Evolutionary conservation across 2,797 vertebrate genomes (phyloP).

Genomic region (Mormyrus hasselquistii): DNA sequence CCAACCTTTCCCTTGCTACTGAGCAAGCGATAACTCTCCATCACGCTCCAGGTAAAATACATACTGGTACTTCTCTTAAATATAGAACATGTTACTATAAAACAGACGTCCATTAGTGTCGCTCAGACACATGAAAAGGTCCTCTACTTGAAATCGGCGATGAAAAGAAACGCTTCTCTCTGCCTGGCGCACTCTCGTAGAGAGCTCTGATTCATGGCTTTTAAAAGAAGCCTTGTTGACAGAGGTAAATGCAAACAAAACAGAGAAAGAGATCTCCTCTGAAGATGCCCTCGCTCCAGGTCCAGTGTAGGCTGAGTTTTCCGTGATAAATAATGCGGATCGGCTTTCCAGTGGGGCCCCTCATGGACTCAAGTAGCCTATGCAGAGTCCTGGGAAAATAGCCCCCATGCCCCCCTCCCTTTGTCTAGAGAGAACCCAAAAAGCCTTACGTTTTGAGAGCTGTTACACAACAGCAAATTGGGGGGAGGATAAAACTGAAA

Average conservation of each 20-base stretch:
- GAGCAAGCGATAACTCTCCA: background rate
- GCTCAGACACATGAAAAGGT: background rate
- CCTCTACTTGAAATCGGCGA: background rate
- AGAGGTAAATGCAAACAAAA: background rate
- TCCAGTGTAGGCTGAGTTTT: background rate
- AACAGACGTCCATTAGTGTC: background rate
- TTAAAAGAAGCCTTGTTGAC: background rate
- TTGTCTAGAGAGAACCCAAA: background rate
- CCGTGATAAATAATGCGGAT: background rate
- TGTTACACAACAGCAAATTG: background rate
- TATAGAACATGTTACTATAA: background rate
- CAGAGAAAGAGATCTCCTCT: background rate
- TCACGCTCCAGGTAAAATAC: constrained; percentile 10
- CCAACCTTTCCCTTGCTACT: background rate
- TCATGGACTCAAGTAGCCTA: background rate
- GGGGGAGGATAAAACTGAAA: background rate
- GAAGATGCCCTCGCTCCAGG: background rate
- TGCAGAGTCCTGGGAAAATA: background rate
- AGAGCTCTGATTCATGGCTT: constrained; percentile 5
- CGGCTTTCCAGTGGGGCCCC: background rate
- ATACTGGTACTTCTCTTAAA: background rate
- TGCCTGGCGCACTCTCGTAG: background rate
- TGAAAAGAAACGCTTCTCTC: background rate
- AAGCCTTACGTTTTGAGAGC: background rate
- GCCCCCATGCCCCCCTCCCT: background rate